These are phyloP conservation scores for Cataglyphis livida DNA, from an alignment of 2,888 invertebrate genomes.

Conservation along the genomic window DNA sequence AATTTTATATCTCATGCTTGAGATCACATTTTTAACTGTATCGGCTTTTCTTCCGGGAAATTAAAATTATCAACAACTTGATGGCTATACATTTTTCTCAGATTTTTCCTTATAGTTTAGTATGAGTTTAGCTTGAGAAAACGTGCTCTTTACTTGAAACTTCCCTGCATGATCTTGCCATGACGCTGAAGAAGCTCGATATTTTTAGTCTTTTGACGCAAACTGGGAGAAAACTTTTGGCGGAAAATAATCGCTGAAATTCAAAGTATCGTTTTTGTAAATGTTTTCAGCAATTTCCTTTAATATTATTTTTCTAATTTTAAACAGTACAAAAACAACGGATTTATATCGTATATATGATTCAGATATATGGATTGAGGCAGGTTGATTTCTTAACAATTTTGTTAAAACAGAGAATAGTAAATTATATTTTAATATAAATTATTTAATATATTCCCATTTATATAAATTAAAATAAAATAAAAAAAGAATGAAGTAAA, in stretches of 20 bases:
- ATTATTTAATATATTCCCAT: background rate
- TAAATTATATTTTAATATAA: background rate
- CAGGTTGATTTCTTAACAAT: background rate
- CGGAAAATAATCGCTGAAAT: slow-evolving; percentile 23
- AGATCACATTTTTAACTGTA: background rate
- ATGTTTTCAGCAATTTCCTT: background rate
- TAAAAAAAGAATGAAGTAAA: slow-evolving; percentile 1
- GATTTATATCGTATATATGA: background rate
- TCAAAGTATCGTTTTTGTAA: background rate
- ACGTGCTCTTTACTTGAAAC: slow-evolving; percentile 1
- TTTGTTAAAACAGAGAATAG: background rate
- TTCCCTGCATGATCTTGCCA: slow-evolving; percentile 12
- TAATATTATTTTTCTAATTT: background rate
- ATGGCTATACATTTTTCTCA: background rate
- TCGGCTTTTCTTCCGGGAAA: background rate
- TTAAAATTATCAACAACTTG: slow-evolving; percentile 26
- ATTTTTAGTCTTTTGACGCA: slow-evolving; percentile 30
- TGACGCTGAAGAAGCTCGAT: slow-evolving; percentile 24
- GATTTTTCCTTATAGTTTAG: slow-evolving; percentile 15
- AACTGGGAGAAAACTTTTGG: background rate
- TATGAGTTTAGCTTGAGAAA: background rate
- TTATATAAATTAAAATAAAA: background rate
- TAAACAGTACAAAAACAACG: background rate
- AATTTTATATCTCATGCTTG: background rate
- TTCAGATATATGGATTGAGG: background rate